Evolutionary conservation across 1,140 invertebrate species (phyloP).

Genomic region (Rhynchophorus ferrugineus): DNA sequence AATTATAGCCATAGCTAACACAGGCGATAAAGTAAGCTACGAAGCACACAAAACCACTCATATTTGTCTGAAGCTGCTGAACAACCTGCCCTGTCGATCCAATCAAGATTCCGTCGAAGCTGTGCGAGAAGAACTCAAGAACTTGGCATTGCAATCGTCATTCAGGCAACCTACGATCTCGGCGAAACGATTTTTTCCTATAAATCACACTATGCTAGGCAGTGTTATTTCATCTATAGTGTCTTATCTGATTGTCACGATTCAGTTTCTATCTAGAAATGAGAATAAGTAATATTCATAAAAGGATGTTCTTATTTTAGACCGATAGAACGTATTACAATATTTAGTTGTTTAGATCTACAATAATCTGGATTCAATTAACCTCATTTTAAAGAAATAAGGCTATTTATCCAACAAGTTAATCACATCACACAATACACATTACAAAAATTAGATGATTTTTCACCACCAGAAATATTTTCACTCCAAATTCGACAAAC

Average conservation of each 20-base stretch:
- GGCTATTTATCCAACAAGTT: no score
- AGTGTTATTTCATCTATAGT: not conserved
- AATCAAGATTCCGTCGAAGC: not conserved
- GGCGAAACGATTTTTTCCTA: conserved; percentile 1
- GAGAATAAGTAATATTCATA: no score
- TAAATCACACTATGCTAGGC: conserved; percentile 1
- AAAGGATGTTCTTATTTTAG: no score
- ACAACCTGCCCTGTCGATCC: not conserved
- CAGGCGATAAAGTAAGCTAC: not conserved
- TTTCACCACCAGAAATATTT: no score
- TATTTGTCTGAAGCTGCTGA: not conserved
- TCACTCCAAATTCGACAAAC: no score
- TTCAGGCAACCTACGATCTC: not conserved
- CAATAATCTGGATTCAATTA: no score
- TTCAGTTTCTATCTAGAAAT: not conserved
- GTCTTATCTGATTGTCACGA: not conserved
- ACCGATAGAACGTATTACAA: no score
- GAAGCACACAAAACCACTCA: not conserved
- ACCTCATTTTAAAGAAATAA: no score
- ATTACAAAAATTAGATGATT: no score
- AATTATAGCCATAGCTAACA: not conserved
- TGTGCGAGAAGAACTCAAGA: not conserved
- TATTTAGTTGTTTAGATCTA: no score
- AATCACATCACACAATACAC: no score
- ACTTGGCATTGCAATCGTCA: not conserved